Evolutionary conservation across 2,113 vertebrate genomes (phyloP), one percentile per base, ranked within the genome.

Genomic region (Fukomys damarensis): DNA sequence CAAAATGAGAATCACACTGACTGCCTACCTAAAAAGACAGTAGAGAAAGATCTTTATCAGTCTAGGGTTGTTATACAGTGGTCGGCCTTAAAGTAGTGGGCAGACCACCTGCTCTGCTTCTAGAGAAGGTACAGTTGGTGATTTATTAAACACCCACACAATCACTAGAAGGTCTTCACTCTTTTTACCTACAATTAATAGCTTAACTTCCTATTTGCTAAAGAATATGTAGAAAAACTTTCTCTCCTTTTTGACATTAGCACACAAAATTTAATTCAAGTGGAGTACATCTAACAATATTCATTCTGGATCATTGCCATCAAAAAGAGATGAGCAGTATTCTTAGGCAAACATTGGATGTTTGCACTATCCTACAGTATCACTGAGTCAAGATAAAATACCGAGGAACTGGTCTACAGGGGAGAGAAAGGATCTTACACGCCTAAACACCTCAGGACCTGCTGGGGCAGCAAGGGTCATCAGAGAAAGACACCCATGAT

Each of bases 71-170:
- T 95, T 83, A 56, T 35, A 58, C 90, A 74, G 13, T 88, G 13
- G 19, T 19, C 61, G 24, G 56, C 86, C 56, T 87, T 63, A n/a
- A 65, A 84, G 82, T 35, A 82, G 19, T 20, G 28, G 52, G 14
- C 35, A 61, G 41, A 46, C 41, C 65, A 76, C 82, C 80, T 65
- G 66, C 19, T n/a, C 65, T 66, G 6, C 76, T 88, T 96, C 91
- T 43, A 88, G 65, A 77, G 70, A 93, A n/a, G 30, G 66, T 2
- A 35, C 24, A 80, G 24, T 61, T 49, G 65, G 38, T 66, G 88
- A 95, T 86, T 93, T 87, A 92, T 63, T 74, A 70, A 96, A 92
- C 68, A 82, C 26, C 56, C 59, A 59, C 89, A 89, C 74, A 93
- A 89, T 86, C 30, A 17, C 56, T 68, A 61, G 35, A 84, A 68